A percentile compares a stretch with the other conserved stretches of the same genome.
Evolutionary conservation across 1,140 invertebrate genomes (phyloP).

Genomic region (Drosophila paulistorum): DNA sequence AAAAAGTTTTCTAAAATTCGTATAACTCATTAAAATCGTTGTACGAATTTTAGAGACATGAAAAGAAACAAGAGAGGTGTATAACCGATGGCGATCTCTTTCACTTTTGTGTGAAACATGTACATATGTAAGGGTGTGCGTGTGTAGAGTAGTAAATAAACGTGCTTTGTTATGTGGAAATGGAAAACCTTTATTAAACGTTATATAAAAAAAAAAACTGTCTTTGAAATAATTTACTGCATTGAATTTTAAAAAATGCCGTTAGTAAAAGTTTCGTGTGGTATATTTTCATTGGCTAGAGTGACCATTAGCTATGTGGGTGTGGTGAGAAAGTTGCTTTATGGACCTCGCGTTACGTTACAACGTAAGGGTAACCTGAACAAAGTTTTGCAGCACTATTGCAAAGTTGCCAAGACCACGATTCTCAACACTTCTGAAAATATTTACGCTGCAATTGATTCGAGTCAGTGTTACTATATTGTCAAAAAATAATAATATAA

Average conservation of each 20-base stretch:
- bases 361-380: too few species aligned
- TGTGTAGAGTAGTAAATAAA: too few species aligned
- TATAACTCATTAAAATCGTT: slow-evolving; percentile 16
- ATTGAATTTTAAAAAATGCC: not conserved
- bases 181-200: too few species aligned
- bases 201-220: not conserved
- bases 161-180: too few species aligned
- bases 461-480: not conserved
- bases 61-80: slow-evolving; percentile 12
- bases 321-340: not conserved
- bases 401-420: too few species aligned
- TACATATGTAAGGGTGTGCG: too few species aligned
- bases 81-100: slow-evolving; percentile 12
- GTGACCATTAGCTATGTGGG: not conserved
- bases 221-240: not conserved
- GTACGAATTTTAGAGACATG: slow-evolving; percentile 25
- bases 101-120: not conserved
- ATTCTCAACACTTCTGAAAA: too few species aligned
- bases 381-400: too few species aligned
- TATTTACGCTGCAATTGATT: not conserved
- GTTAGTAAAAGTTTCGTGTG: not conserved
- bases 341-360: too few species aligned
- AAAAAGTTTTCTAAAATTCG: slow-evolving; percentile 24
- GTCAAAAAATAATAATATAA: not conserved
- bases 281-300: not conserved